These are phyloP conservation scores for Nomada ferruginata DNA, from an alignment of 2,888 invertebrate genomes.

Conservation along the genomic window DNA sequence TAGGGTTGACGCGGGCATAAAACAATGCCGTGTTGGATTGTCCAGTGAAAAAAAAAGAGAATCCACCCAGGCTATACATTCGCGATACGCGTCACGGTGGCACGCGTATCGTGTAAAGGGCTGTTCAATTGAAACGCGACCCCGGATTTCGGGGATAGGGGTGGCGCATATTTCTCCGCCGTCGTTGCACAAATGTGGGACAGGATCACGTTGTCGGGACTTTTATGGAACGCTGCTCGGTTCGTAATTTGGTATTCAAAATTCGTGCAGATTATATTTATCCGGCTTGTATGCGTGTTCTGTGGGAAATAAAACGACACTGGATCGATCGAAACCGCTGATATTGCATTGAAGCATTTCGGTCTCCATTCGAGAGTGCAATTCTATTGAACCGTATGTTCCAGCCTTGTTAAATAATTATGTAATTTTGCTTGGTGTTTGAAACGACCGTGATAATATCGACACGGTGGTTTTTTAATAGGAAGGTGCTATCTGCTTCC, in stretches of 20 bases:
- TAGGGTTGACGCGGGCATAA: constrained; percentile 45
- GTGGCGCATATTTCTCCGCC: constrained; percentile 28
- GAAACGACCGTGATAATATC: neutral
- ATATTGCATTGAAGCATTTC: neutral
- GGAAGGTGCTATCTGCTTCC: neutral
- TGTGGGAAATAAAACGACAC: neutral
- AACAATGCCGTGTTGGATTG: constrained; percentile 55
- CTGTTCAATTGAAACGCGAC: constrained; percentile 39
- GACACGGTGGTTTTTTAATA: neutral
- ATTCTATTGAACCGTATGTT: neutral
- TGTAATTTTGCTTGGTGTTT: neutral
- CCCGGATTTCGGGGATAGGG: constrained; percentile 3
- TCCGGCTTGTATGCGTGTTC: neutral
- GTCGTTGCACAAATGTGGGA: neutral
- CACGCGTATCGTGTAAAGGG: constrained; percentile 42
- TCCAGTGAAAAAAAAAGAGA: constrained; percentile 23
- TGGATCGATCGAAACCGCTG: neutral
- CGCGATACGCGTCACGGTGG: constrained; percentile 1
- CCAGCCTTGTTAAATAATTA: neutral
- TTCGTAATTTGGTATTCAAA: constrained; percentile 15
- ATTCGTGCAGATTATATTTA: constrained; percentile 11
- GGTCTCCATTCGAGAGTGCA: neutral
- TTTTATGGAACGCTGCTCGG: neutral
- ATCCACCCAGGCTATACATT: constrained; percentile 8
- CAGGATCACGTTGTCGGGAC: neutral